These are phyloP conservation scores for Eciton burchellii DNA, from an alignment of 1,140 invertebrate species.

Conservation along the genomic window DNA sequence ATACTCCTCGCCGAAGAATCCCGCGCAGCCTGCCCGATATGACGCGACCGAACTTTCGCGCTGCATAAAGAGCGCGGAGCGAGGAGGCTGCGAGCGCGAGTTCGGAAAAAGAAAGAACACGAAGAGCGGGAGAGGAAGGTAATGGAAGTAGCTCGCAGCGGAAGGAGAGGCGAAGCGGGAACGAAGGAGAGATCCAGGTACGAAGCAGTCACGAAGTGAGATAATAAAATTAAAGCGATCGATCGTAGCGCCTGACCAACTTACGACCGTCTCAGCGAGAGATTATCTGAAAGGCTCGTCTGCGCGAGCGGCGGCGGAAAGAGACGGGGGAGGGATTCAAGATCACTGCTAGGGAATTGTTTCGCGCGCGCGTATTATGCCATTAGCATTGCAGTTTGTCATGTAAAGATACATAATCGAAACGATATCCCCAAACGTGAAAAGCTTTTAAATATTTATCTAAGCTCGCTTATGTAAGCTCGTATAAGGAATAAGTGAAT, in stretches of 20 bases:
- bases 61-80: constrained; percentile 26
- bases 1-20: constrained; percentile 39
- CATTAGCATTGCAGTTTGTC: too few species aligned
- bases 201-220: constrained; percentile 63
- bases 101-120: constrained; percentile 54
- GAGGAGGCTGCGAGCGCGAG: constrained; percentile 48
- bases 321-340: not conserved
- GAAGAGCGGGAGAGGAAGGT: constrained; percentile 22
- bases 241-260: constrained; percentile 66
- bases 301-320: not conserved
- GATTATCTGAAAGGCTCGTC: constrained; percentile 26
- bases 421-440: too few species aligned
- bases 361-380: too few species aligned
- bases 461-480: too few species aligned
- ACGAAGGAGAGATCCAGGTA: constrained; percentile 33
- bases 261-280: constrained; percentile 53
- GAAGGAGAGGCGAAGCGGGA: constrained; percentile 13
- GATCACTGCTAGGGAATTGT: too few species aligned
- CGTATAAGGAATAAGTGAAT: too few species aligned
- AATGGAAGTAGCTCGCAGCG: constrained; percentile 30
- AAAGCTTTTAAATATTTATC: too few species aligned
- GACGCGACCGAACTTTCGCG: constrained; percentile 24
- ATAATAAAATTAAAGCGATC: constrained; percentile 78
- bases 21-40: constrained; percentile 18
- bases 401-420: too few species aligned